Evolutionary conservation across 2,888 invertebrate genomes (phyloP).

Genomic region (Dexiosoma caninum): DNA sequence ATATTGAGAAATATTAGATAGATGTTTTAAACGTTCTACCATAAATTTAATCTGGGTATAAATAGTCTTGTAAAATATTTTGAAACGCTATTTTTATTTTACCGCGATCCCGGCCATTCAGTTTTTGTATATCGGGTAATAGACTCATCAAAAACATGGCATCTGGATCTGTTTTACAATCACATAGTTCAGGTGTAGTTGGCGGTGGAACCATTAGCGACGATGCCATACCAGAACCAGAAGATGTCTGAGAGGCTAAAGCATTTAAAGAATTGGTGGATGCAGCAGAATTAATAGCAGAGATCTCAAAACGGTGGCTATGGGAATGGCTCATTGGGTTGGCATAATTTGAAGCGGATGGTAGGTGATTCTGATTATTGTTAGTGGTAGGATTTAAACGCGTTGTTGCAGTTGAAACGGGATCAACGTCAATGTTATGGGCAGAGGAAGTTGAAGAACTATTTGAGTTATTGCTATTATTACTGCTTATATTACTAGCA

Average conservation of each 20-base stretch:
- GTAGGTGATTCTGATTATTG: conserved; percentile 50
- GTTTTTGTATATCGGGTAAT: conserved; percentile 75
- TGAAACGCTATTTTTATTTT: conserved; percentile 77
- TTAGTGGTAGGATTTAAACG: conserved; percentile 47
- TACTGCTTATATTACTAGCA: conserved; percentile 32
- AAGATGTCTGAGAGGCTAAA: not conserved
- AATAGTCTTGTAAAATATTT: conserved; percentile 75
- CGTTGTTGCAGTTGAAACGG: conserved; percentile 46
- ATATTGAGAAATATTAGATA: conserved; percentile 46
- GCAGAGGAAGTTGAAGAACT: conserved; percentile 19
- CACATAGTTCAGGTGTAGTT: conserved; percentile 70
- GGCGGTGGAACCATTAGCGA: not conserved
- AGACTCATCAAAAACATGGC: conserved; percentile 77
- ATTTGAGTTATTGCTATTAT: conserved; percentile 42
- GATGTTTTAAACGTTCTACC: conserved; percentile 28
- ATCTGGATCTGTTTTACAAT: conserved; percentile 77
- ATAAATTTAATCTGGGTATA: conserved; percentile 74
- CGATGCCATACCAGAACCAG: conserved; percentile 10
- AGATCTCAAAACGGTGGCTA: conserved; percentile 51
- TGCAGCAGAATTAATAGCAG: conserved; percentile 39
- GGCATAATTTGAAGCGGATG: conserved; percentile 33
- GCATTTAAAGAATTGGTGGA: not conserved
- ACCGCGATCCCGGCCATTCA: conserved; percentile 76
- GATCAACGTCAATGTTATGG: conserved; percentile 20
- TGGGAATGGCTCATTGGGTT: conserved; percentile 39